Conservation (phyloP, 53 echinoderm and acorn worm genomes). For the Mesocentrotus franciscanus region DNA sequence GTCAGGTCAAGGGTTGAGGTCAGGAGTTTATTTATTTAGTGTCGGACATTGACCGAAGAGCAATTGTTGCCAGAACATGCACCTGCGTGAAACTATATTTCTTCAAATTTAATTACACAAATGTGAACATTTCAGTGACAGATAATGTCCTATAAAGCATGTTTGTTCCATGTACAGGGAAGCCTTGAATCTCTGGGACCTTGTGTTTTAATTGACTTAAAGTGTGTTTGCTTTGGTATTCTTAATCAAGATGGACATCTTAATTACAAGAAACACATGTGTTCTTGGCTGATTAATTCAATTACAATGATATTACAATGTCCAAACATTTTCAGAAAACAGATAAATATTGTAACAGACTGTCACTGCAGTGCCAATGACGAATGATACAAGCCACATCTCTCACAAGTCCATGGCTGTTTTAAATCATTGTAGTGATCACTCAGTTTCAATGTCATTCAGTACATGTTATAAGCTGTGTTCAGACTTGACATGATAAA, state of each 20-base stretch:
- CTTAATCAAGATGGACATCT: background rate
- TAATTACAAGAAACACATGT: background rate
- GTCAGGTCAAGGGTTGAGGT: too few relatives aligned
- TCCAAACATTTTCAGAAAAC: background rate
- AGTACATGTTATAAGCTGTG: background rate
- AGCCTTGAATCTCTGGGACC: background rate
- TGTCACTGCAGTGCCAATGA: background rate
- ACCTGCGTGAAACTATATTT: background rate
- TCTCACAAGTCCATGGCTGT: background rate
- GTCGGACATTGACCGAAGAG: too few relatives aligned
- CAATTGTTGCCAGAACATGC: too few relatives aligned
- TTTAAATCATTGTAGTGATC: background rate
- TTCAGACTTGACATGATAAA: too few relatives aligned
- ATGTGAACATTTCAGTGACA: background rate
- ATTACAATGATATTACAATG: conserved; percentile 4
- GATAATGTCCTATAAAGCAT: background rate
- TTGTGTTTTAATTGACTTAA: background rate
- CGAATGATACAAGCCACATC: background rate
- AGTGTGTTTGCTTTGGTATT: background rate
- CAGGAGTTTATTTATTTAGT: too few relatives aligned
- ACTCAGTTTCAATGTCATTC: background rate
- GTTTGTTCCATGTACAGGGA: background rate
- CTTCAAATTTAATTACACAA: background rate
- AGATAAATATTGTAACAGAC: background rate
- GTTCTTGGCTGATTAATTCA: conserved; percentile 6